Evolutionary conservation across 1,140 invertebrate species (phyloP).

Genomic region (Chironomus striatipennis): DNA sequence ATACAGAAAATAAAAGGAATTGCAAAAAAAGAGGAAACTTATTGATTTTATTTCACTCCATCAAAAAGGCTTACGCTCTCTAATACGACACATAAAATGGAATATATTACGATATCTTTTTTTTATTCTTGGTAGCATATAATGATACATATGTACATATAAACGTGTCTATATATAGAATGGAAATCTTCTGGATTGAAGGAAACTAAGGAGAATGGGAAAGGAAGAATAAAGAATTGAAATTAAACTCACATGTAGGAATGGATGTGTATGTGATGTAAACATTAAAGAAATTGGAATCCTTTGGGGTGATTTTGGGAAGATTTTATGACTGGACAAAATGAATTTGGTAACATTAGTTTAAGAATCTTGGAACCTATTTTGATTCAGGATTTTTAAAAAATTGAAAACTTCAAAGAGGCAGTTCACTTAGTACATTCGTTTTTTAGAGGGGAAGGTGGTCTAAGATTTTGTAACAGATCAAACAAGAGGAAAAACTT

Average conservation of each 20-base stretch:
- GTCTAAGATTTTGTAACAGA: too few species aligned
- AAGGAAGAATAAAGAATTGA: not conserved
- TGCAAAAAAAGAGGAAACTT: not conserved
- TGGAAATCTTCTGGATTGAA: too few species aligned
- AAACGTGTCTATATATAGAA: not conserved
- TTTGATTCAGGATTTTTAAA: too few species aligned
- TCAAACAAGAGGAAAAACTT: too few species aligned
- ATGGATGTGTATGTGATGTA: not conserved
- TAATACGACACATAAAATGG: slow-evolving; percentile 23
- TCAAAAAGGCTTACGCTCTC: slow-evolving; percentile 23
- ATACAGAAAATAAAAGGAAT: not conserved
- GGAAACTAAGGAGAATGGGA: not conserved
- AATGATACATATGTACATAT: too few species aligned
- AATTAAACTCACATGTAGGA: not conserved
- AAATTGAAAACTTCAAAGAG: too few species aligned
- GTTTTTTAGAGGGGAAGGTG: too few species aligned
- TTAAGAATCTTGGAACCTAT: too few species aligned
- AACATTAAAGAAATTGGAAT: not conserved
- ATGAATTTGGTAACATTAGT: too few species aligned
- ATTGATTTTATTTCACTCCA: slow-evolving; percentile 22
- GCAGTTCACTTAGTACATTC: too few species aligned
- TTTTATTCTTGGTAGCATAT: not conserved
- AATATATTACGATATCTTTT: slow-evolving; percentile 4
- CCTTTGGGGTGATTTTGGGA: too few species aligned
- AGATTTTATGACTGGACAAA: too few species aligned